Evolutionary conservation across 2,797 vertebrate genomes (phyloP).

Genomic region (Mormyrops boulengeri): DNA sequence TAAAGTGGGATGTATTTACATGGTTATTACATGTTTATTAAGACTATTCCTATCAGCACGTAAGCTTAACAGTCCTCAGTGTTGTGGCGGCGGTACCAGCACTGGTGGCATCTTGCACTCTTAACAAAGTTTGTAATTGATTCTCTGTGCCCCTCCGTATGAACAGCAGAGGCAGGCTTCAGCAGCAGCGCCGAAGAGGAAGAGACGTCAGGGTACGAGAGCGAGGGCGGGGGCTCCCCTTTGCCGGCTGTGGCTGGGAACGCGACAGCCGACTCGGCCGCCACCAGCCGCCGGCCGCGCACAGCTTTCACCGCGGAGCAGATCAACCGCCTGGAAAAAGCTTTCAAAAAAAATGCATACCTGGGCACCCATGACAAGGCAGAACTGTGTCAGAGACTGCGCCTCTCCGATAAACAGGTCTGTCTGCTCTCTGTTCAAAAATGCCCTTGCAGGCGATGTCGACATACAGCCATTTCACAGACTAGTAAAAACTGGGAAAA

Average conservation of each 20-base stretch:
- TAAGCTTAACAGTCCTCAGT: background rate
- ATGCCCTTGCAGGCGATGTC: too few species aligned
- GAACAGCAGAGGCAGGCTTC: conserved; percentile 45
- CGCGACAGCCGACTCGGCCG: conserved; percentile 26
- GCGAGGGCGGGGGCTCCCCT: conserved; percentile 53
- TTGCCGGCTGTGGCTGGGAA: conserved; percentile 38
- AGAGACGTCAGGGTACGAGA: conserved; percentile 67
- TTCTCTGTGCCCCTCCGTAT: background rate
- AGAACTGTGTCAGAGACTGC: conserved; percentile 63
- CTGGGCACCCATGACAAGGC: conserved; percentile 68
- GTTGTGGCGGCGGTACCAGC: background rate
- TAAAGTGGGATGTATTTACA: background rate
- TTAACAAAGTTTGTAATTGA: background rate
- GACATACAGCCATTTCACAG: background rate
- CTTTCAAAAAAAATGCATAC: conserved; percentile 66
- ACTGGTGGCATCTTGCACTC: background rate
- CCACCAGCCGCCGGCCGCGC: conserved; percentile 56
- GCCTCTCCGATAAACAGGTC: conserved; percentile 71
- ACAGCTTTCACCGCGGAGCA: conserved; percentile 68
- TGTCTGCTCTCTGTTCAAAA: background rate
- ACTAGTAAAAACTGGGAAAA: background rate
- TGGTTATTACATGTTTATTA: background rate
- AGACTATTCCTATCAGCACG: background rate
- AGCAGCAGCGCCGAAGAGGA: conserved; percentile 56
- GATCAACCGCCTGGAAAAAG: conserved; percentile 62